Evolutionary conservation across 2,888 invertebrate species (phyloP), one percentile per base, ranked within the genome.

Genomic region (Galerucella pusilla): DNA sequence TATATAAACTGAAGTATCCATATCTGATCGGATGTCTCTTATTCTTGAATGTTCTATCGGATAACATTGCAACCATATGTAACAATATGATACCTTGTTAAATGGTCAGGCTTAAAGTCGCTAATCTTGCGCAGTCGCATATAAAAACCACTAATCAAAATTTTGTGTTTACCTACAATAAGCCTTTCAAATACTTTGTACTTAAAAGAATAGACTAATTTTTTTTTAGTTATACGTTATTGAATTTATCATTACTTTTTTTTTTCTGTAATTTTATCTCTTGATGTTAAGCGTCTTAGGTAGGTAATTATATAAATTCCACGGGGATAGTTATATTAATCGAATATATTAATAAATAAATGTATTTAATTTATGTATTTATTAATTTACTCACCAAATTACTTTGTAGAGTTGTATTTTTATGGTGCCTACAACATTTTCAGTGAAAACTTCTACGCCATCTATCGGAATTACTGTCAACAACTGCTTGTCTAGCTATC

Each of bases 151-250:
- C n/a, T n/a, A n/a, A n/a, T n/a, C n/a, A n/a, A n/a, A n/a, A n/a
- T n/a, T n/a, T n/a, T n/a, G 60, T 60, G 60, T 60, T 60, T 60
- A 60, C 60, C 60, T 60, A 59, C n/a, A 59, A 20, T 14, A 20
- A 0, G 28, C 20, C 5, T 60, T 60, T 60, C 9, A 60, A 25
- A 60, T 14, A 60, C 28, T 20, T 20, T 2, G 20, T 60, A 60
- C 60, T 60, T 60, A 60, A 60, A 35, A 11, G 7, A 60, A 28
- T 28, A 12, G 60, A 25, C 25, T 59, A 59, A 59, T 59, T 59
- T 59, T 60, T 60, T 25, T 60, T 2, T n/a, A n/a, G 28, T 2
- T 54, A 54, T 54, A 54, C 54, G 4, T 54, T 54, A 54, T 16
- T 54, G n/a, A 54, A 54, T 54, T 54, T n/a, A 52, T 52, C n/a